Percentiles rank a stretch among this genome's conserved stretches.
Conservation (phyloP, 2,113 vertebrate genomes). For the Danionella cerebrum region DNA sequence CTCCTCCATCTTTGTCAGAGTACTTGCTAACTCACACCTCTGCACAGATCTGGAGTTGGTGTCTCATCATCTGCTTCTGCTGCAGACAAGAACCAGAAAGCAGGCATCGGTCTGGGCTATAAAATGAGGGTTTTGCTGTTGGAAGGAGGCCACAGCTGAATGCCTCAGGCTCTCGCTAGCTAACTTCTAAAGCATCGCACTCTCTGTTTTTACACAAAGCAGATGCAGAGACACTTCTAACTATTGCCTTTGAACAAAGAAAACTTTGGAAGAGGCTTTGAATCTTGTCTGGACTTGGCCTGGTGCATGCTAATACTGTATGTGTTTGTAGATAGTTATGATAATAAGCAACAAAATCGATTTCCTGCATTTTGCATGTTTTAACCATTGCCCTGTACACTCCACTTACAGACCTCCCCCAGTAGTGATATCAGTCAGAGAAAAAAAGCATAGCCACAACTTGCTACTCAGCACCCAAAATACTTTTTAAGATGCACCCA, state of each 20-base stretch:
- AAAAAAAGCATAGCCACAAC: too few relatives aligned
- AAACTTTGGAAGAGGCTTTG: constrained; percentile 27
- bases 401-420: too few relatives aligned
- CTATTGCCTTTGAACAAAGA: not conserved
- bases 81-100: not conserved
- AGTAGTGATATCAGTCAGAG: too few relatives aligned
- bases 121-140: not conserved
- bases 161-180: not conserved
- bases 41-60: not conserved
- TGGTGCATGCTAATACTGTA: constrained; percentile 33
- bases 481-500: too few relatives aligned
- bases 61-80: not conserved
- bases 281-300: constrained; percentile 37
- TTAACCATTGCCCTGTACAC: too few relatives aligned
- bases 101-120: not conserved
- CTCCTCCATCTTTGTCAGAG: not conserved
- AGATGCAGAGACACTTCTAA: not conserved
- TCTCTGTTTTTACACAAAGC: constrained; percentile 9
- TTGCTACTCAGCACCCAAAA: too few relatives aligned
- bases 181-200: not conserved
- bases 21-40: not conserved
- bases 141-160: constrained; percentile 7
- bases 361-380: constrained; percentile 30
- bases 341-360: constrained; percentile 40
- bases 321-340: constrained; percentile 44